Evolutionary conservation across 1,140 invertebrate species (phyloP), one percentile per base, ranked within the genome.

Genomic region (Heliothis virescens): DNA sequence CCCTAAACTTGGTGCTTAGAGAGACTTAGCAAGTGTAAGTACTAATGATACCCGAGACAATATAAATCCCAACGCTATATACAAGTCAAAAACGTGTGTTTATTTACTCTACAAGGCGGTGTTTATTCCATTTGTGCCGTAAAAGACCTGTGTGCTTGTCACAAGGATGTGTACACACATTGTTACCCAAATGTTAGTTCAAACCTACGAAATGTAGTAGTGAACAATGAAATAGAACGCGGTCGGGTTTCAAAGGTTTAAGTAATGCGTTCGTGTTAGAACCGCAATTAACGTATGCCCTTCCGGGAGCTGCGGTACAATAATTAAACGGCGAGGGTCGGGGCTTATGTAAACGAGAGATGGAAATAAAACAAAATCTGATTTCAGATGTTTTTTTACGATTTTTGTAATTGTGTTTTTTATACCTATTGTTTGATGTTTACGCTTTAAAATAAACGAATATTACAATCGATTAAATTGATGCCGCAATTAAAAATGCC

Each of bases 281-380:
- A 79, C 83, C 80, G 75, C 83, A 84, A 84, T 84, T 84, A 80
- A 81, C 75, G 77, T 75, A 79, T 75, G 72, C 82, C 62, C 80
- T 75, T 79, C 60, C 77, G 75, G 47, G 34, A 67, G 72, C 62
- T 29, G 52, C 65, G 62, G 48, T 34, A 73, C 67, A 80, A 75
- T 84, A 82, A 84, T 84, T 84, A 80, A 75, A 82, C 69, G 29
- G 55, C 53, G 26, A 79, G 34, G 62, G 73, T 73, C 69, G 47
- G 41, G 18, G 21, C 15, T 63, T 41, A 50, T 69, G 65, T 69
- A 69, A 69, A 65, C 55, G 55, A 57, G 55, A n/a, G 21, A 48
- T 21, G 18, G 21, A 69, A 69, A 69, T 69, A 15, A 21, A 34
- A 26, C 12, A 26, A 60, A 12, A 13, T 15, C 12, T 15, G 29